Base-by-base conservation (phyloP, 2,797 vertebrate genomes). In the Neopelma chrysocephalum region DNA sequence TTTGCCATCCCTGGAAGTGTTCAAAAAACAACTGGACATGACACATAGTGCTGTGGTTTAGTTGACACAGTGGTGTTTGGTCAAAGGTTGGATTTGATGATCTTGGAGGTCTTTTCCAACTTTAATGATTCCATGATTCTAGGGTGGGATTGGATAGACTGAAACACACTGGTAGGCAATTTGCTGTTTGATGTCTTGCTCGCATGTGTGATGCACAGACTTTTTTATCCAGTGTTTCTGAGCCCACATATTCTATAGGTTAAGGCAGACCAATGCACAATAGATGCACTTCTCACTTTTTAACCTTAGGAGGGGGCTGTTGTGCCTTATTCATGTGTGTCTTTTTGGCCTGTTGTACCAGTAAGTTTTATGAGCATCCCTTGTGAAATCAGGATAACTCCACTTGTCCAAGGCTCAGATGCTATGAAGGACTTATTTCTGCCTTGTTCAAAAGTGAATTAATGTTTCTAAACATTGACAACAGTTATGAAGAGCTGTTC, bases 1-100 rank as follows among this genome's bases (percentile, higher is more conserved):
- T 14, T 51, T 58, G 38, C 51, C 17, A 22, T 45, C 7, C 12
- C 1, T 50, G 43, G 43, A 15, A 29, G 12, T 64, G 10, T 73
- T 58, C 25, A 58, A 1, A 34, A 57, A 78, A 22, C 0, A 1
- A 4, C 25, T 71, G n/a, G 21, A 53, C 0, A 0, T 65, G 58
- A 51, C 45, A 57, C 36, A 38, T 13, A 29, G 43, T 57, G 64
- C 50, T 50, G 22, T 57, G 29, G 23, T 38, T 51, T 70, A n/a
- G 43, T 51, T 64, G 22, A 10, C 10, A 9, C 14, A 20, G 36
- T 29, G 11, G 8, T 54, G 26, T 47, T 75, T 11, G 20, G 31
- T 34, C 29, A 66, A 19, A 53, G 25, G 25, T 47, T 73, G 40
- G n/a, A 40, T 10, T 68, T 5, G 1, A 6, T 58, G 26, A 20